Percentiles rank a stretch among this genome's conserved stretches.
Evolutionary conservation across 2,797 vertebrate species (phyloP).

Genomic region (Ptychadena robeensis): DNA sequence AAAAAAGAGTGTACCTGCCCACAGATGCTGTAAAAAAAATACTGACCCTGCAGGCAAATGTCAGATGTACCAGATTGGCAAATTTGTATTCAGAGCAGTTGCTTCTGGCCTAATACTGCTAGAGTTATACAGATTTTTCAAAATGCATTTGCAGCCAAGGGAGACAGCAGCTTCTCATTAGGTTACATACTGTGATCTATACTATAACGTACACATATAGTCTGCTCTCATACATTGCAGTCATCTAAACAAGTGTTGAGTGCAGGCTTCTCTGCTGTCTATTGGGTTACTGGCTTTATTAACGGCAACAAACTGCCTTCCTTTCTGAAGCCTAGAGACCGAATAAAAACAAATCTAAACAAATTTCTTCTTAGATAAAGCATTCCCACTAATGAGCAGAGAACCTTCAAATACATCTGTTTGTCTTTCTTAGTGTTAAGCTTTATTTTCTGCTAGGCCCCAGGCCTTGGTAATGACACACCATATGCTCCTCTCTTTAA

Average conservation of each 20-base stretch:
- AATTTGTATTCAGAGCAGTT: not conserved
- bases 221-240: not conserved
- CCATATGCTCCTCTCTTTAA: constrained; percentile 75
- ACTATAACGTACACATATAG: not conserved
- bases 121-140: not conserved
- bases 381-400: constrained; percentile 37
- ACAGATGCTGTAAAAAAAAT: not conserved
- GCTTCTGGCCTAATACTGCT: not conserved
- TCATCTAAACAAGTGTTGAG: not conserved
- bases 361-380: constrained; percentile 55
- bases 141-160: not conserved
- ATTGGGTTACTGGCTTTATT: constrained; percentile 44
- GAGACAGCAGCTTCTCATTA: not conserved
- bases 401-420: constrained; percentile 66
- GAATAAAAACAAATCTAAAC: constrained; percentile 62
- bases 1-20: not conserved
- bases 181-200: not conserved
- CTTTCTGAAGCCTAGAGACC: constrained; percentile 31
- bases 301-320: constrained; percentile 44
- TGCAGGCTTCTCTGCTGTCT: constrained; percentile 5
- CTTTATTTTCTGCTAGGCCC: constrained; percentile 63
- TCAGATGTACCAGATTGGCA: not conserved
- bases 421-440: constrained; percentile 77
- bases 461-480: constrained; percentile 72
- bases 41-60: not conserved